Percentiles rank a stretch among this genome's conserved stretches.
Conservation (phyloP, 1,140 invertebrate species). For the Diuraphis noxia region DNA sequence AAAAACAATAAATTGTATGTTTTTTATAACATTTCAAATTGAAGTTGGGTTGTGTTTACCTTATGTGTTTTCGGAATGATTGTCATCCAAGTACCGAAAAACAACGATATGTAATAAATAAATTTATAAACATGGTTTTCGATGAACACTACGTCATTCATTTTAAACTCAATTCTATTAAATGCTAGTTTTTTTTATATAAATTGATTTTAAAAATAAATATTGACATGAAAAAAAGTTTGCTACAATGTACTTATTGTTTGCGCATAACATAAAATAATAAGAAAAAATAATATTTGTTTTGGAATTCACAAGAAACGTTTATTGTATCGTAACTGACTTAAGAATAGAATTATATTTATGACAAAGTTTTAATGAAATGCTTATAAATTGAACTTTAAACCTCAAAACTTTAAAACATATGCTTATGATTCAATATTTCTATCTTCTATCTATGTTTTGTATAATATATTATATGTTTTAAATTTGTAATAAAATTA, state of each 20-base stretch:
- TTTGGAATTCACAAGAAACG: not conserved
- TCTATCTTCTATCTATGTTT: not conserved
- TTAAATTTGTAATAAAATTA: not conserved
- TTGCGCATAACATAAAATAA: not conserved
- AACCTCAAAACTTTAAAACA: not conserved
- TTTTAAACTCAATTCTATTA: not conserved
- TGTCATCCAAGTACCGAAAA: conserved; percentile 32
- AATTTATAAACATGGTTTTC: not conserved
- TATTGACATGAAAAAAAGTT: not conserved
- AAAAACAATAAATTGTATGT: too few species aligned
- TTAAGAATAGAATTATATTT: not conserved
- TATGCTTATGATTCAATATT: not conserved
- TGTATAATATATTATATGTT: too few species aligned
- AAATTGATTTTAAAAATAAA: not conserved
- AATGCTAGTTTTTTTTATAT: not conserved
- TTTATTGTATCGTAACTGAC: not conserved
- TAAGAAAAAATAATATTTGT: not conserved
- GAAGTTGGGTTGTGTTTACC: not conserved
- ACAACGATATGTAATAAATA: not conserved
- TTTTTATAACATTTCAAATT: not conserved
- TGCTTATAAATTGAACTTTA: not conserved
- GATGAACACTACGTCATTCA: not conserved
- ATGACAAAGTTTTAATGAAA: not conserved
- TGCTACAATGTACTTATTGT: not conserved
- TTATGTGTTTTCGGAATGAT: not conserved